Evolutionary conservation across 1,140 invertebrate genomes (phyloP).

Genomic region (Physella acuta): DNA sequence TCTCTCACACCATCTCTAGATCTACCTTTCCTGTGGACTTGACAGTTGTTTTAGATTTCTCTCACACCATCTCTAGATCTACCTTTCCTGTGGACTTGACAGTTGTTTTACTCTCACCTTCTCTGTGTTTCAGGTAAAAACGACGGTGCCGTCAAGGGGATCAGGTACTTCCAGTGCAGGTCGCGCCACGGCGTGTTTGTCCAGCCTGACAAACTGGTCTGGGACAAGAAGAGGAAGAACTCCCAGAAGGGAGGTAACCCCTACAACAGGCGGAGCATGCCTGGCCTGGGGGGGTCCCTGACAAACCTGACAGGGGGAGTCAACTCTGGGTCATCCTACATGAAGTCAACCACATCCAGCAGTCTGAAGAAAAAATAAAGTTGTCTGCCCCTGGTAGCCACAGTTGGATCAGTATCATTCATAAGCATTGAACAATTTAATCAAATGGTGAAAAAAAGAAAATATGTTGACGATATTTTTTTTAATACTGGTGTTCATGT

Average conservation of each 20-base stretch:
- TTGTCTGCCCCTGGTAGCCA: too few relatives aligned
- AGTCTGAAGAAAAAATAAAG: slow-evolving; percentile 24
- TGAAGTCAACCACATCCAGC: slow-evolving; percentile 22
- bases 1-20: too few relatives aligned
- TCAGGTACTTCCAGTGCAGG: slow-evolving; percentile 85
- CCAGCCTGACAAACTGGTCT: slow-evolving; percentile 56
- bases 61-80: too few relatives aligned
- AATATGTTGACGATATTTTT: too few relatives aligned
- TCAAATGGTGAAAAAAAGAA: too few relatives aligned
- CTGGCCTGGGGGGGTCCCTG: slow-evolving; percentile 19
- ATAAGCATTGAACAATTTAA: too few relatives aligned
- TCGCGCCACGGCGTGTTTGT: slow-evolving; percentile 91
- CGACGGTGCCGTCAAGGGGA: slow-evolving; percentile 87
- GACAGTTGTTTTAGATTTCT: too few relatives aligned
- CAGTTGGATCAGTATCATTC: too few relatives aligned
- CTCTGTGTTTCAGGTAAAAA: slow-evolving; percentile 77
- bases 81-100: too few relatives aligned
- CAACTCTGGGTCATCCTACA: slow-evolving; percentile 7
- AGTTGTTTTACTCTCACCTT: too few relatives aligned
- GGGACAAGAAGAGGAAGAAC: slow-evolving; percentile 53
- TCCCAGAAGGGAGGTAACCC: slow-evolving; percentile 34
- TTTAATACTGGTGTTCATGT: too few relatives aligned
- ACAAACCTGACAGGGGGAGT: slow-evolving; percentile 14
- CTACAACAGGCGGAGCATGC: slow-evolving; percentile 23
- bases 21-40: too few relatives aligned